These are phyloP conservation scores for Rhagium mordax DNA, from an alignment of 2,888 invertebrate species.

Conservation along the genomic window DNA sequence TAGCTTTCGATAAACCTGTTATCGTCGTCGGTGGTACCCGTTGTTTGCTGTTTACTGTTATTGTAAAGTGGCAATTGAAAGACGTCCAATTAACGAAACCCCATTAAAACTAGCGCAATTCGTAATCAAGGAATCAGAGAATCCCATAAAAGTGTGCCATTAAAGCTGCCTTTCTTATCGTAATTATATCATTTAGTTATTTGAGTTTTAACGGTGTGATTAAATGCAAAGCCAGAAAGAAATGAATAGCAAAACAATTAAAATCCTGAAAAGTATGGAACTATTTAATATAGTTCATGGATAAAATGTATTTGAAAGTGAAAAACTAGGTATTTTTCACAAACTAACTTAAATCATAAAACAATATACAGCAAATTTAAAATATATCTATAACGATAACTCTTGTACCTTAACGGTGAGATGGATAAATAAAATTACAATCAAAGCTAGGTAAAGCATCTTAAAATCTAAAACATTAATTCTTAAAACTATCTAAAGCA, in stretches of 20 bases:
- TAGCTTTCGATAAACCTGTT: neutral
- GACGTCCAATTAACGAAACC: neutral
- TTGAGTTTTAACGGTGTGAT: neutral
- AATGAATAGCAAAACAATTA: neutral
- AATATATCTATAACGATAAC: too few species aligned
- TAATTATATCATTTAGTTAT: neutral
- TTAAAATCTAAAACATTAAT: too few species aligned
- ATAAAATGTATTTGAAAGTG: too few species aligned
- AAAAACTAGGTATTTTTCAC: too few species aligned
- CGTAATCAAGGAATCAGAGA: neutral
- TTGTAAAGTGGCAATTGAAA: neutral
- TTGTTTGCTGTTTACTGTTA: neutral
- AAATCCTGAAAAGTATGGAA: too few species aligned
- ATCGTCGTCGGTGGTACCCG: neutral
- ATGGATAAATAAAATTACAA: too few species aligned
- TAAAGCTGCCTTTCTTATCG: neutral
- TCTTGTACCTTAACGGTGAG: too few species aligned
- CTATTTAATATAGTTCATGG: too few species aligned
- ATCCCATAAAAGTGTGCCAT: slow-evolving; percentile 3
- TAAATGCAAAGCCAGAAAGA: neutral
- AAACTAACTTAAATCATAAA: too few species aligned
- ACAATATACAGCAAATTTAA: too few species aligned
- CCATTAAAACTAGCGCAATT: neutral
- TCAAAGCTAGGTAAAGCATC: too few species aligned
- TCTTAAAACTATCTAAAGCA: too few species aligned